Percentiles rank a stretch among this genome's conserved stretches.
Conservation (phyloP, 2,888 invertebrate species). For the Luffia ferchaultella region DNA sequence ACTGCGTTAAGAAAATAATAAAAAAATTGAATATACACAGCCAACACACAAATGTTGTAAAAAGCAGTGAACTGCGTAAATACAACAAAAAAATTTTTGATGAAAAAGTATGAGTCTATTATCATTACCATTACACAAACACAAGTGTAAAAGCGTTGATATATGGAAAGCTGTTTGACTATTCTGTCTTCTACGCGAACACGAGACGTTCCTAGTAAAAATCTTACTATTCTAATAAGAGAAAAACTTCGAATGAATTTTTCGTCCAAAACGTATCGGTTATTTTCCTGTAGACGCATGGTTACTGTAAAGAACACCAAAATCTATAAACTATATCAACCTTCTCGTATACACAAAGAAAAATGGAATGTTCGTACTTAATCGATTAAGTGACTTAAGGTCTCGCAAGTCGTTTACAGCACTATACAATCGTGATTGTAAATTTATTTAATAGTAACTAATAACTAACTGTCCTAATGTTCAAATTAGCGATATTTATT, state of each 20-base stretch:
- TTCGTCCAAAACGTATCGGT: constrained; percentile 16
- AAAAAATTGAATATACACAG: background rate
- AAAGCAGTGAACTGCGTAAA: too few relatives aligned
- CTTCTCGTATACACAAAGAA: too few relatives aligned
- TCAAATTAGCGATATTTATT: too few relatives aligned
- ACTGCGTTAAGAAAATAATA: constrained; percentile 13
- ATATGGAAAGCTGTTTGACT: background rate
- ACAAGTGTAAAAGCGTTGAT: constrained; percentile 1
- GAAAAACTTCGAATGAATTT: constrained; percentile 11
- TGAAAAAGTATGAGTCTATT: background rate
- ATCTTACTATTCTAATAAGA: constrained; percentile 10
- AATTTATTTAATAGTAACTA: too few relatives aligned
- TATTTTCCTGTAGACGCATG: too few relatives aligned
- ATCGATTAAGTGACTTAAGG: too few relatives aligned
- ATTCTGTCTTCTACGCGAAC: constrained; percentile 12
- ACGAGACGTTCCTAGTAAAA: constrained; percentile 13
- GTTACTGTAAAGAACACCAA: too few relatives aligned
- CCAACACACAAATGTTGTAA: background rate
- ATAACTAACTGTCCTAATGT: too few relatives aligned
- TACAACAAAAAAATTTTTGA: background rate
- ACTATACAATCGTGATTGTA: too few relatives aligned
- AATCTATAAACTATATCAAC: too few relatives aligned
- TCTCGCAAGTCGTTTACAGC: too few relatives aligned
- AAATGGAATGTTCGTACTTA: too few relatives aligned
- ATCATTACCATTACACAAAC: background rate